phyloP scores from a whole-genome alignment of 2,113 vertebrate genomes.

The Sebastes fasciatus region DNA sequence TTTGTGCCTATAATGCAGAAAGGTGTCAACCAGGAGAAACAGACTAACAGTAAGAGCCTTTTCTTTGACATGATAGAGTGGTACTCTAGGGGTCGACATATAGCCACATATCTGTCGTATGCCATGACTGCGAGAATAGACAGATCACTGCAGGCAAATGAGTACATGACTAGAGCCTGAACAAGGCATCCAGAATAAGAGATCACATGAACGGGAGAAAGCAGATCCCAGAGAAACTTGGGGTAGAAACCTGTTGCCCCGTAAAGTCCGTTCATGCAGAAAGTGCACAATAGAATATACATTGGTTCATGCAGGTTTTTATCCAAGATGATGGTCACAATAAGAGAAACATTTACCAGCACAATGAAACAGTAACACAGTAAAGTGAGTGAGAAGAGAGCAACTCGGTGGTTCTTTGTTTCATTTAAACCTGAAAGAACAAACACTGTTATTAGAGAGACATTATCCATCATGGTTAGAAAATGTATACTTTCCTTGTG shows the following conservation, averaged over 20 bases:
- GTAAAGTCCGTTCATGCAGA: slow-evolving; percentile 67
- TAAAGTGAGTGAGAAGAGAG: slow-evolving; percentile 44
- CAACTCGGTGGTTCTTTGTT: background rate
- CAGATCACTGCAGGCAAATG: slow-evolving; percentile 48
- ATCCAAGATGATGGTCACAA: slow-evolving; percentile 54
- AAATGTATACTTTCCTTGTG: too few relatives aligned
- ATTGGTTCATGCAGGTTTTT: slow-evolving; percentile 67
- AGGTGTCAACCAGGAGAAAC: slow-evolving; percentile 34
- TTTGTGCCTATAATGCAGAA: slow-evolving; percentile 13
- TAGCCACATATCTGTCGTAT: slow-evolving; percentile 67
- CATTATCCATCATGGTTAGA: slow-evolving; percentile 36
- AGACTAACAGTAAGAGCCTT: slow-evolving; percentile 17
- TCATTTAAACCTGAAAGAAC: slow-evolving; percentile 54
- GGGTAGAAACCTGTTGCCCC: slow-evolving; percentile 66
- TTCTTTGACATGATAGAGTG: slow-evolving; percentile 58
- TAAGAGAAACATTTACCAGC: slow-evolving; percentile 49
- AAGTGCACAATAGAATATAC: slow-evolving; percentile 63
- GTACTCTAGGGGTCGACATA: slow-evolving; percentile 62
- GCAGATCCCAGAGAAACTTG: slow-evolving; percentile 55
- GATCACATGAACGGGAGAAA: slow-evolving; percentile 49
- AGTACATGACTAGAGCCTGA: slow-evolving; percentile 44
- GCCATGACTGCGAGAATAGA: slow-evolving; percentile 62
- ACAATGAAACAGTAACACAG: slow-evolving; percentile 50
- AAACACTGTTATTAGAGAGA: slow-evolving; percentile 9
- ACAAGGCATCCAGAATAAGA: slow-evolving; percentile 59